Base-by-base conservation (phyloP, 2,888 invertebrate genomes). In the Aethes cnicana region DNA sequence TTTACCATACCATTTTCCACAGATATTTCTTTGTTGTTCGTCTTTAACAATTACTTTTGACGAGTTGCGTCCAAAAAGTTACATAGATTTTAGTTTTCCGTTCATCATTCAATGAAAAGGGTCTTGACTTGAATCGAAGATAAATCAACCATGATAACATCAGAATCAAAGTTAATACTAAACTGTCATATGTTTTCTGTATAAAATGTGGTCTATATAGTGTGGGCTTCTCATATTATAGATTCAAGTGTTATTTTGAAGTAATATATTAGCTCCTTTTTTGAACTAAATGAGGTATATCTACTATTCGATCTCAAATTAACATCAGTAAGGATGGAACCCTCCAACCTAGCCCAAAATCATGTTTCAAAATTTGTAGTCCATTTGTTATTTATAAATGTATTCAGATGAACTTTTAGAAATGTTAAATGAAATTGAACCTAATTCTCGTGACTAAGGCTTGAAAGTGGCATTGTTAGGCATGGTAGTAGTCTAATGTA, bases 281-380 rank as follows among this genome's bases (percentile, higher is more conserved):
- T 3, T 11, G 2, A 14, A 23, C 14, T 23, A 23, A 37, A 37
- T 8, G 14, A 14, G 37, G 37, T 11, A n/a, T 21, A n/a, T 14
- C 3, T n/a, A n/a, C n/a, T n/a, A n/a, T 12, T 21, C 12, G 12
- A 12, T 28, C 28, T 28, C 28, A 6, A 12, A 28, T n/a, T n/a
- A 36, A 20, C 36, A 23, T 23, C 23, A n/a, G 2, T 3, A n/a
- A 37, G 2, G 14, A 23, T 14, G n/a, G n/a, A 20, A 7, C n/a
- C 2, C 28, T 6, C 12, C 12, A 28, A 12, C 12, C 18, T 1
- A 26, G 9, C 42, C 42, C 28, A 30, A 32, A 42, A 53, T 43
- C 47, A 47, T 47, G 42, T 47, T 47, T 53, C 36, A 17, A 43
- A 53, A 3, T 32, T n/a, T 39, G 18, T 35, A 3, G 14, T 23